Conservation (phyloP, 2,888 invertebrate genomes). For the Dermolepida albohirtum region DNA sequence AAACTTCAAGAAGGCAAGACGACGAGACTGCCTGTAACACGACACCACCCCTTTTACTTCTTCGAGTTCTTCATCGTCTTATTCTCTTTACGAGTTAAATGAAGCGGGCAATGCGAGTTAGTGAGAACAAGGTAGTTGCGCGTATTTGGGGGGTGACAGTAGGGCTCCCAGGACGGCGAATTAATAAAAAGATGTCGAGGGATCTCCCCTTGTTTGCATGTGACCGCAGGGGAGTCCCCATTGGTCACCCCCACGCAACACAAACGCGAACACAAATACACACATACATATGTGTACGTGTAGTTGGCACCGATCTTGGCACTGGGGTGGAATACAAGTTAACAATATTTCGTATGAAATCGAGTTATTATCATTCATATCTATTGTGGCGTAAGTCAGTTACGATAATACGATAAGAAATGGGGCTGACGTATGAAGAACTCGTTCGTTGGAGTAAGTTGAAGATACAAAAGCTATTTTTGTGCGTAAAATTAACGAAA, state of each 20-base stretch:
- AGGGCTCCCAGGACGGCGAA: slow-evolving; percentile 46
- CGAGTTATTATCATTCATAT: slow-evolving; percentile 20
- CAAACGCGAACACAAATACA: slow-evolving; percentile 5
- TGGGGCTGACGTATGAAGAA: too few relatives aligned
- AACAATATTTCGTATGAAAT: slow-evolving; percentile 17
- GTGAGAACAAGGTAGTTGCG: slow-evolving; percentile 49
- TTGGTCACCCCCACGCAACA: slow-evolving; percentile 26
- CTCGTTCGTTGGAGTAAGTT: too few relatives aligned
- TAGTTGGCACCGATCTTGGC: background rate
- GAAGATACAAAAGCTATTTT: too few relatives aligned
- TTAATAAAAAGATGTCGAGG: slow-evolving; percentile 54
- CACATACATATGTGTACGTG: slow-evolving; percentile 5
- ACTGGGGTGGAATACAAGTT: background rate
- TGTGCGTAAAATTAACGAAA: too few relatives aligned
- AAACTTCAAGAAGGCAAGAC: slow-evolving; percentile 28
- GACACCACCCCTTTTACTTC: slow-evolving; percentile 5
- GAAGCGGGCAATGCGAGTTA: slow-evolving; percentile 50
- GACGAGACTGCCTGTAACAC: slow-evolving; percentile 4
- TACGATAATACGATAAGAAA: slow-evolving; percentile 2
- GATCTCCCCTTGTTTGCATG: slow-evolving; percentile 54
- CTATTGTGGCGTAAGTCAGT: slow-evolving; percentile 18
- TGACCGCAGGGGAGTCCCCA: slow-evolving; percentile 47
- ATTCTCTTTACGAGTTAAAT: slow-evolving; percentile 45
- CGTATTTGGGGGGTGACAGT: slow-evolving; percentile 44
- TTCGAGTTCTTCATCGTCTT: slow-evolving; percentile 10